phyloP scores from a whole-genome alignment of 2,888 invertebrate species.

The Drosophila flavopinicola region DNA sequence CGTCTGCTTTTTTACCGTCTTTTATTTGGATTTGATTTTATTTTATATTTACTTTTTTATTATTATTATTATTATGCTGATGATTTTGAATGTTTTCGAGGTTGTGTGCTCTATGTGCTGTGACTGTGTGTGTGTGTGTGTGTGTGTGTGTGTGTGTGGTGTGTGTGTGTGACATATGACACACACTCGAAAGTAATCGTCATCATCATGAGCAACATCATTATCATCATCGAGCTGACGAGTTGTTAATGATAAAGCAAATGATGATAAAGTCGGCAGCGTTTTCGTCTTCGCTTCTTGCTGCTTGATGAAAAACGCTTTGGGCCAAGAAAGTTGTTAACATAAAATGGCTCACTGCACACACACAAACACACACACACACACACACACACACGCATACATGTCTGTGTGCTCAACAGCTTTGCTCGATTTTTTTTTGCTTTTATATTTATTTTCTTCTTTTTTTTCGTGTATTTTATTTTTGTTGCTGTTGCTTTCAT shows the following conservation, averaged over 20 bases:
- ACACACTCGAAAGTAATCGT: conserved; percentile 57
- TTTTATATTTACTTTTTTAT: conserved; percentile 18
- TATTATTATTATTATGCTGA: conserved; percentile 35
- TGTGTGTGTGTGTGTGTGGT: conserved; percentile 10
- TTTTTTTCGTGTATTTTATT: neutral
- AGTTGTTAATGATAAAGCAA: conserved; percentile 76
- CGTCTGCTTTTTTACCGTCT: conserved; percentile 8
- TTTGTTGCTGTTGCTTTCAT: conserved; percentile 41
- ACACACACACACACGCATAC: conserved; percentile 1
- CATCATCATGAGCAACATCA: conserved; percentile 29
- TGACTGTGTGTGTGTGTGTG: conserved; percentile 1
- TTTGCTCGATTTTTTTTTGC: conserved; percentile 41
- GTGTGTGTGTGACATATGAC: conserved; percentile 61
- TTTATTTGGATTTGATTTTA: conserved; percentile 18
- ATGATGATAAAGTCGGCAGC: conserved; percentile 56
- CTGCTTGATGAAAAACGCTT: conserved; percentile 62
- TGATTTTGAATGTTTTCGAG: conserved; percentile 26
- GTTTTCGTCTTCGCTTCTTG: conserved; percentile 11
- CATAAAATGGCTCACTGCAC: conserved; percentile 76
- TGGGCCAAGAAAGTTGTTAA: conserved; percentile 77
- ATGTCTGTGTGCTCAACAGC: conserved; percentile 30
- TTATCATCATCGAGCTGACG: conserved; percentile 50
- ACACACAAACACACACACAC: conserved; percentile 25
- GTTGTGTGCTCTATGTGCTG: conserved; percentile 60
- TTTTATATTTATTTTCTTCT: neutral